Evolutionary conservation across 2,888 invertebrate genomes (phyloP).

Genomic region (Melipona bicolor): DNA sequence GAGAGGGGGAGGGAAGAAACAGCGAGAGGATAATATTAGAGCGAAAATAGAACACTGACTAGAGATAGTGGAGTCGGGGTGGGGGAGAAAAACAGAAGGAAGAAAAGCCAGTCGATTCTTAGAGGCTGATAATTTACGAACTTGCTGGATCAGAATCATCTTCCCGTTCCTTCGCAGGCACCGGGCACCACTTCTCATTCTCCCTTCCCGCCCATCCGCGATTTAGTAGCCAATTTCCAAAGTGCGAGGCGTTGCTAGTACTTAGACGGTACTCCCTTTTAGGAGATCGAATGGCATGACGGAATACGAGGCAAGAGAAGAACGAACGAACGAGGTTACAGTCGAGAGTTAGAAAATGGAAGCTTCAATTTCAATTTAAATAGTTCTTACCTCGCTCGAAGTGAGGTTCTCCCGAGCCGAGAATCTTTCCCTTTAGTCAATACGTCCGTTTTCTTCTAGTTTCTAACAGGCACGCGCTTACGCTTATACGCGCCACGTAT

Average conservation of each 20-base stretch:
- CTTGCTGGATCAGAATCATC: conserved; percentile 78
- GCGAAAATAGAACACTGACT: not conserved
- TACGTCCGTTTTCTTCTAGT: conserved; percentile 28
- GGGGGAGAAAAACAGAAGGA: conserved; percentile 10
- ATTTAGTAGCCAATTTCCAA: conserved; percentile 82
- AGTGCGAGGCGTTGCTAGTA: conserved; percentile 80
- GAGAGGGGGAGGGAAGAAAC: not conserved
- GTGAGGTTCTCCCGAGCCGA: too few species aligned
- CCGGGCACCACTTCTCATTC: conserved; percentile 10
- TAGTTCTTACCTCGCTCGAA: conserved; percentile 70
- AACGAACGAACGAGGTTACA: conserved; percentile 15
- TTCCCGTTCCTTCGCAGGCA: conserved; percentile 26
- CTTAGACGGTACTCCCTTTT: conserved; percentile 74
- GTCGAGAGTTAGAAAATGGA: conserved; percentile 51
- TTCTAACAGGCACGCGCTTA: conserved; percentile 17
- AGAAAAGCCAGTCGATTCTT: conserved; percentile 60
- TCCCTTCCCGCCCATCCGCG: conserved; percentile 59
- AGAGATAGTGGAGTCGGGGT: not conserved
- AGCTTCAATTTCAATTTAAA: conserved; percentile 81
- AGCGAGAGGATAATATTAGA: not conserved
- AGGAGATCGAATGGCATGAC: conserved; percentile 71
- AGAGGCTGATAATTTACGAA: conserved; percentile 78
- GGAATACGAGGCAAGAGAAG: conserved; percentile 51
- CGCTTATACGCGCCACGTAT: not conserved
- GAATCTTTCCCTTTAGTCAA: conserved; percentile 50